phyloP scores from a whole-genome alignment of 2,888 invertebrate species.

The Tupiocoris notatus region DNA sequence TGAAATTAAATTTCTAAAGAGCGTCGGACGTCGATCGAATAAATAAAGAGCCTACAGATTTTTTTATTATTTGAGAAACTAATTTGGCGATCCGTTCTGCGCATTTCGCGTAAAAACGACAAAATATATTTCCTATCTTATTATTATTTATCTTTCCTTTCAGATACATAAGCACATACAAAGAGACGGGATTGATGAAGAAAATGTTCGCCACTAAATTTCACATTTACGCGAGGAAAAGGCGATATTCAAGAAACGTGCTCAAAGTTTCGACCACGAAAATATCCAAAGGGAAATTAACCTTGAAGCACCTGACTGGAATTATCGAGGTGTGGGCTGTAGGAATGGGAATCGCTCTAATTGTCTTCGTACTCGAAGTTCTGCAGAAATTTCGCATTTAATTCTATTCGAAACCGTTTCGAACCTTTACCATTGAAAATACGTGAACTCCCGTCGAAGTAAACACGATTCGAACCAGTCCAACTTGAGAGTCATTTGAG shows the following conservation, averaged over 20 bases:
- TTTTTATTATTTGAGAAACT: too few relatives aligned
- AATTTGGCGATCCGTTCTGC: too few relatives aligned
- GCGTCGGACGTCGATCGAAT: too few relatives aligned
- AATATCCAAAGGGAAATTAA: slow-evolving; percentile 5
- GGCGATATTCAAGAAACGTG: not conserved
- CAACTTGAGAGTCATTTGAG: too few relatives aligned
- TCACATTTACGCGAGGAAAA: not conserved
- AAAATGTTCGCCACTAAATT: not conserved
- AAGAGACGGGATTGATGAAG: slow-evolving; percentile 14
- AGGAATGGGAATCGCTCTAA: not conserved
- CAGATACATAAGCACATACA: slow-evolving; percentile 17
- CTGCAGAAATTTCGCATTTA: slow-evolving; percentile 31
- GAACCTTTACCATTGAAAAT: too few relatives aligned
- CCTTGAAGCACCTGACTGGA: slow-evolving; percentile 21
- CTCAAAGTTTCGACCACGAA: not conserved
- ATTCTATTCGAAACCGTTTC: too few relatives aligned
- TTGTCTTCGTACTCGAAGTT: slow-evolving; percentile 24
- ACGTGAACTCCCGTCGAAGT: too few relatives aligned
- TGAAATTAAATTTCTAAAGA: too few relatives aligned
- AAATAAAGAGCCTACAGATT: too few relatives aligned
- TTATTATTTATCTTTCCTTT: not conserved
- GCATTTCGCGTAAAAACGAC: too few relatives aligned
- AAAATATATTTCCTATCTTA: too few relatives aligned
- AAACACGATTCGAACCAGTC: too few relatives aligned
- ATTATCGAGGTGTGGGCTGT: slow-evolving; percentile 33